Base-by-base conservation (phyloP, 1,140 invertebrate species). In the Hyphantria cunea region DNA sequence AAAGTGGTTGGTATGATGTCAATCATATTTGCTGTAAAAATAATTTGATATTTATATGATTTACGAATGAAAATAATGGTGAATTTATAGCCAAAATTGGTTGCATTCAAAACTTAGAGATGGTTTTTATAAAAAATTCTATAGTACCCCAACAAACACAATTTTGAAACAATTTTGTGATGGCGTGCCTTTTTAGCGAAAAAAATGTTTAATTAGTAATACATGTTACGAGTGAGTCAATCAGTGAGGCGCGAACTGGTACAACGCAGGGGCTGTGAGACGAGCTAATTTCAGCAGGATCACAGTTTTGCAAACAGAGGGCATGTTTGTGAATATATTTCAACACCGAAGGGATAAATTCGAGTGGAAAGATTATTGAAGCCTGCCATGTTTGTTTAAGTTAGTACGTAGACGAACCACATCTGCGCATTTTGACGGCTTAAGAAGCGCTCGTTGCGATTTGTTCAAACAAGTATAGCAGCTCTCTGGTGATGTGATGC, bases 321-420 rank as follows among this genome's bases (percentile, higher is more conserved):
- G 55, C 45, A 41, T 59, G 60, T 56, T 62, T 68, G 59, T 68
- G 52, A 53, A 33, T 49, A 63, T 54, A 61, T 59, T 51, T 59
- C 66, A 59, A 59, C 59, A 25, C 17, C 55, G 39, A 39, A 37
- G 48, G 49, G 53, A 54, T 63, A 68, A 55, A 68, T 44, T 47
- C 55, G 48, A 32, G 32, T 49, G 45, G 55, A 58, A 55, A 51
- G 47, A 51, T 59, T 50, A 60, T 33, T 51, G 56, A 44, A 50
- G 56, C 45, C 34, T 25, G 45, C 45, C 45, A 8, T 58, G 55
- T 58, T 58, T 58, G 55, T 48, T 58, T 58, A 31, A 58, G 33
- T 48, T 48, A 58, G 55, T 58, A 44, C 33, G 44, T 58, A 15
- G 45, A 49, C 54, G 54, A 48, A 48, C 33, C 7, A 12, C 41